Percentiles rank a stretch among this genome's conserved stretches.
phyloP scores from a whole-genome alignment of 2,888 invertebrate genomes.

The Colostygia pectinataria region DNA sequence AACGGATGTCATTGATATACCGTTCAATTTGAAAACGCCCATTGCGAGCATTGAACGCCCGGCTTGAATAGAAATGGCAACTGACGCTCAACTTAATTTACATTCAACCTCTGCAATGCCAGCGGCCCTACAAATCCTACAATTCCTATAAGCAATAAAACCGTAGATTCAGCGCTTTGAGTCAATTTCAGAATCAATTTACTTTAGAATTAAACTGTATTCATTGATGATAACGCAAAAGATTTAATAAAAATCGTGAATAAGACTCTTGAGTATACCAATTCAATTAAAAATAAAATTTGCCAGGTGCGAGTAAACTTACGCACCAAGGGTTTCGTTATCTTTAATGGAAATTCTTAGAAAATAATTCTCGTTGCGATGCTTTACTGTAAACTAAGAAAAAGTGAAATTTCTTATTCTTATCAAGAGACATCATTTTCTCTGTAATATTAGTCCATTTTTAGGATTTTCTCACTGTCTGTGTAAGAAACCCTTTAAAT shows the following conservation, averaged over 20 bases:
- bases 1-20: not conserved
- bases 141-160: too few relatives aligned
- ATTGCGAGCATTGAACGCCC: not conserved
- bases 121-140: conserved; percentile 1
- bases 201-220: conserved; percentile 11
- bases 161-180: conserved; percentile 3
- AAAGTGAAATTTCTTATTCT: too few relatives aligned
- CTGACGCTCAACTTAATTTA: not conserved
- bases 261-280: conserved; percentile 10
- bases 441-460: too few relatives aligned
- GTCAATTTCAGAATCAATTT: conserved; percentile 12
- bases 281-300: too few relatives aligned
- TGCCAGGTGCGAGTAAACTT: too few relatives aligned
- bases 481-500: too few relatives aligned
- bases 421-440: too few relatives aligned
- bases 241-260: conserved; percentile 15
- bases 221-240: conserved; percentile 13
- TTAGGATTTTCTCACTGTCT: too few relatives aligned
- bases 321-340: too few relatives aligned
- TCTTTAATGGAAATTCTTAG: too few relatives aligned
- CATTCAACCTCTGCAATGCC: conserved; percentile 8
- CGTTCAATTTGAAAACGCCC: not conserved
- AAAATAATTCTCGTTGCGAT: too few relatives aligned
- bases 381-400: too few relatives aligned
- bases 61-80: conserved; percentile 7